Evolutionary conservation across 2,888 invertebrate genomes (phyloP).

Genomic region (Danaus chrysippus): DNA sequence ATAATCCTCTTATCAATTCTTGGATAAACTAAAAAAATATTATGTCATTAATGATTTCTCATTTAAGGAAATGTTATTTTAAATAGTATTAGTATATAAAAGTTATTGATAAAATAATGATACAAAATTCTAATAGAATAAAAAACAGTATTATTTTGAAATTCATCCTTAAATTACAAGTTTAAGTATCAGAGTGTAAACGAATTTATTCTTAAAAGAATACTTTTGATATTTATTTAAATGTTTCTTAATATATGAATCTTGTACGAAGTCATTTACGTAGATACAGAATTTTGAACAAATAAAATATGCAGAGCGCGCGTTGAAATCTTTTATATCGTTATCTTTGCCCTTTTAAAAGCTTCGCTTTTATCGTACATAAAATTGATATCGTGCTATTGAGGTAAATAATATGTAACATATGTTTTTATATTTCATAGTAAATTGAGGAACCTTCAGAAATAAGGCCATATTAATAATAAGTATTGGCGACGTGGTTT

Average conservation of each 20-base stretch:
- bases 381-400: conserved; percentile 15
- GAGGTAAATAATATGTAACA: conserved; percentile 10
- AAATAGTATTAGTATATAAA: too few relatives aligned
- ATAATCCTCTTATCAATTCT: too few relatives aligned
- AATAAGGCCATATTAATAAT: conserved; percentile 43
- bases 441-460: conserved; percentile 42
- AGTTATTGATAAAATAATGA: too few relatives aligned
- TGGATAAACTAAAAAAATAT: too few relatives aligned
- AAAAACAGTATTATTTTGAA: too few relatives aligned
- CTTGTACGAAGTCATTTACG: conserved; percentile 1
- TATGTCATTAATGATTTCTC: too few relatives aligned
- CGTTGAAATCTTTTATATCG: conserved; percentile 28
- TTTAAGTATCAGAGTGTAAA: background rate
- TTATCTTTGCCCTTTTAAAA: conserved; percentile 3
- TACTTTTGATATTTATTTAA: conserved; percentile 20
- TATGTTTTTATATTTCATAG: conserved; percentile 31
- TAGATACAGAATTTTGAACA: background rate
- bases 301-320: conserved; percentile 16
- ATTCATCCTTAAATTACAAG: too few relatives aligned
- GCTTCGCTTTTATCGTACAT: conserved; percentile 8
- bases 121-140: too few relatives aligned
- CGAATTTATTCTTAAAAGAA: background rate
- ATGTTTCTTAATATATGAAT: background rate
- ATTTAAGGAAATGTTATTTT: too few relatives aligned
- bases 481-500: conserved; percentile 36